Evolutionary conservation across 2,113 vertebrate species (phyloP), one percentile per base, ranked within the genome.

Genomic region (Entosphenus tridentatus): DNA sequence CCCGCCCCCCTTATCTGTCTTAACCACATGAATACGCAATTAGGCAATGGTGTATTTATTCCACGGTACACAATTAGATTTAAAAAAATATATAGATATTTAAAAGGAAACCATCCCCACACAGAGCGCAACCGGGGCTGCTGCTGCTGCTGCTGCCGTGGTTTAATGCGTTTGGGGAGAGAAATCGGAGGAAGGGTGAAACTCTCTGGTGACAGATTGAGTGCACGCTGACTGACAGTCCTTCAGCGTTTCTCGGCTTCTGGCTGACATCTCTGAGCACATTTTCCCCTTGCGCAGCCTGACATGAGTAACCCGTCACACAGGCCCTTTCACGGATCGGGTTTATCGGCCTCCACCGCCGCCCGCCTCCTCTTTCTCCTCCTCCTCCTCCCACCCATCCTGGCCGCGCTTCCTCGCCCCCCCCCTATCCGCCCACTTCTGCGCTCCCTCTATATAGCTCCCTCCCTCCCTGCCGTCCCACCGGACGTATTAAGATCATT

Each of bases 401-500:
- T 39, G 39, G 39, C 39, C 39, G 39, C 39, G 39, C 39, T 39
- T 39, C 39, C 39, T 39, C 39, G 39, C 39, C 39, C 39, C 39
- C 39, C 39, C 39, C 39, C 39, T 21, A 39, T 39, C 39, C 39
- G 39, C 39, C 39, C 39, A 39, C 39, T 39, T 39, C 39, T 39
- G 39, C 39, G 4, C 39, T 39, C 39, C 39, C 39, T 39, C 5
- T 39, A 39, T 39, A 39, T 21, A 21, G 21, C 21, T 39, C 39
- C 39, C 39, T 39, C 39, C 39, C 39, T 39, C 39, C 39, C 39
- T 39, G 39, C 39, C 39, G 39, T 65, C 62, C 62, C 62, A 65
- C 62, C 62, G 62, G 62, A 65, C 62, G 21, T 65, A 65, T 65
- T 65, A 65, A 65, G n/a, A 16, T 65, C 62, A 65, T 65, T 65